phyloP scores from a whole-genome alignment of 2,113 vertebrate genomes.

The Hippocampus mohnikei region DNA sequence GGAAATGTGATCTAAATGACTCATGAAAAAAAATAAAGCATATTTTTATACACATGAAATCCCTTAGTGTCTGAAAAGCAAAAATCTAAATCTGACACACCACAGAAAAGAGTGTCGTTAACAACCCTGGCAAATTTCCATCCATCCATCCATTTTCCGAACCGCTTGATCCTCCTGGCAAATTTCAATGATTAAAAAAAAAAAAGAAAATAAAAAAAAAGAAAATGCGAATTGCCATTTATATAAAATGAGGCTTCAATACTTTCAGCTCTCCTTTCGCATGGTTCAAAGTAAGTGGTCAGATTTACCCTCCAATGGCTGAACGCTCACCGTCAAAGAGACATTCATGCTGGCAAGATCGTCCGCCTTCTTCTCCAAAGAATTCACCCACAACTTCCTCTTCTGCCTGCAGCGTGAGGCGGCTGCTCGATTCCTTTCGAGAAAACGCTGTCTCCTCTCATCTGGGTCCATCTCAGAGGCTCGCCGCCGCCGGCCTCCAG shows the following conservation, averaged over 20 bases:
- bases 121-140: too few species aligned
- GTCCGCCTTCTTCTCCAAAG: slow-evolving; percentile 93
- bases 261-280: too few species aligned
- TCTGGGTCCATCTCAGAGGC: slow-evolving; percentile 88
- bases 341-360: slow-evolving; percentile 89
- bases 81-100: too few species aligned
- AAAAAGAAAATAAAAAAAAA: too few species aligned
- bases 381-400: slow-evolving; percentile 90
- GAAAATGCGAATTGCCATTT: too few species aligned
- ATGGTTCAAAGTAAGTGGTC: background rate
- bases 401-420: slow-evolving; percentile 94
- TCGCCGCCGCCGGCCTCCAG: slow-evolving; percentile 83
- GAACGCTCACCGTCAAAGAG: slow-evolving; percentile 81
- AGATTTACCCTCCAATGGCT: background rate
- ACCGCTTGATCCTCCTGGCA: too few species aligned
- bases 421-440: slow-evolving; percentile 89
- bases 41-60: background rate
- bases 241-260: too few species aligned
- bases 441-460: slow-evolving; percentile 87
- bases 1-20: too few species aligned
- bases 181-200: too few species aligned
- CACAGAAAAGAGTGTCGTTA: too few species aligned
- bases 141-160: too few species aligned
- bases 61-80: background rate
- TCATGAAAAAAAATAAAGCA: background rate